Evolutionary conservation across 2,113 vertebrate genomes (phyloP).

Genomic region (Cololabis saira): DNA sequence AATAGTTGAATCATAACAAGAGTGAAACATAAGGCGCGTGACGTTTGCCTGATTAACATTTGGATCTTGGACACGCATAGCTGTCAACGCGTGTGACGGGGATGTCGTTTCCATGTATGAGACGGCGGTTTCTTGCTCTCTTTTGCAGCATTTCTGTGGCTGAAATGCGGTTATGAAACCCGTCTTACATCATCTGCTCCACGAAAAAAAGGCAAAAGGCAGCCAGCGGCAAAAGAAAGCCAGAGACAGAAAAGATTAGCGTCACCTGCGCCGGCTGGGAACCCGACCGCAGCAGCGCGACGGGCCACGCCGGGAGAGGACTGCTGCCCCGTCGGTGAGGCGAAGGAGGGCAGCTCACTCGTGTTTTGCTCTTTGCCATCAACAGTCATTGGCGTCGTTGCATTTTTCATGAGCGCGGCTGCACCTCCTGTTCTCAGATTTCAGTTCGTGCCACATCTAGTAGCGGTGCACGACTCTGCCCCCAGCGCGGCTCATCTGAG

Average conservation of each 20-base stretch:
- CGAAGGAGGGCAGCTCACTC: slow-evolving; percentile 46
- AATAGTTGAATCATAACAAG: not conserved
- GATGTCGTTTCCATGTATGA: not conserved
- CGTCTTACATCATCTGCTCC: slow-evolving; percentile 61
- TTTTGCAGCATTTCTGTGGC: slow-evolving; percentile 24
- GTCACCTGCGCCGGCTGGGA: slow-evolving; percentile 71
- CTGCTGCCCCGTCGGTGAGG: slow-evolving; percentile 23
- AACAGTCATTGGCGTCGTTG: slow-evolving; percentile 12
- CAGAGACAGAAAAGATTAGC: slow-evolving; percentile 72
- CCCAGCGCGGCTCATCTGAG: not conserved
- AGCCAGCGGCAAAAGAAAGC: slow-evolving; percentile 69
- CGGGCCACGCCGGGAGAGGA: slow-evolving; percentile 62
- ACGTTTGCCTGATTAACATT: slow-evolving; percentile 4
- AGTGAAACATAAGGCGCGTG: not conserved
- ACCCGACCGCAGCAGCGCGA: slow-evolving; percentile 62
- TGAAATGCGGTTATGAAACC: slow-evolving; percentile 63
- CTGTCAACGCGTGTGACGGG: not conserved
- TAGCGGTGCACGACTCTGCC: not conserved
- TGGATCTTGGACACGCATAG: not conserved
- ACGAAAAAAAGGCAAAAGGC: slow-evolving; percentile 53
- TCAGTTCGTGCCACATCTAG: slow-evolving; percentile 4
- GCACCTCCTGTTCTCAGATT: not conserved
- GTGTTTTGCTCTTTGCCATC: slow-evolving; percentile 22
- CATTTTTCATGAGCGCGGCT: not conserved
- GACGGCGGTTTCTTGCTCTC: slow-evolving; percentile 12